Evolutionary conservation across 2,888 invertebrate species (phyloP).

Genomic region (Gandaritis pyraliata): DNA sequence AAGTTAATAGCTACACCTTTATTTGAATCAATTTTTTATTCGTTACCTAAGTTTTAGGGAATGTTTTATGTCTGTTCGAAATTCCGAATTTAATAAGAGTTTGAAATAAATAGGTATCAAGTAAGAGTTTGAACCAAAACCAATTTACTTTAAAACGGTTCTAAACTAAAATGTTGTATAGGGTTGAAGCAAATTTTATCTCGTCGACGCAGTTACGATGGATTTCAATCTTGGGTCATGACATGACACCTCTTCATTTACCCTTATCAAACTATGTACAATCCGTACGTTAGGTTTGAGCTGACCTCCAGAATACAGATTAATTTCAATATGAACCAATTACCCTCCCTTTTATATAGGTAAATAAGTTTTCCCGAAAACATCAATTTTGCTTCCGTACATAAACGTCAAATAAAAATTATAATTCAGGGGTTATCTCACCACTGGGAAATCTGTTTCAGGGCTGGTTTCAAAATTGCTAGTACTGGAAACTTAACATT

Average conservation of each 20-base stretch:
- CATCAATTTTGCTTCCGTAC: constrained; percentile 15
- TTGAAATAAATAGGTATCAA: too few species aligned
- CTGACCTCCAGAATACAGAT: constrained; percentile 11
- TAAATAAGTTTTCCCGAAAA: constrained; percentile 15
- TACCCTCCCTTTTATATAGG: constrained; percentile 3
- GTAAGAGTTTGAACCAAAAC: too few species aligned
- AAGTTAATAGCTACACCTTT: too few species aligned
- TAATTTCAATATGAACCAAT: constrained; percentile 9
- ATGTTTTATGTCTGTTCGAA: too few species aligned
- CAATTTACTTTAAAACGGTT: too few species aligned
- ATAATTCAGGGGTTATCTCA: constrained; percentile 25
- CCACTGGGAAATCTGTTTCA: constrained; percentile 30
- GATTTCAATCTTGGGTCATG: constrained; percentile 13
- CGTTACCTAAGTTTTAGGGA: too few species aligned
- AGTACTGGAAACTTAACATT: constrained; percentile 27
- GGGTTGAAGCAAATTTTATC: constrained; percentile 1
- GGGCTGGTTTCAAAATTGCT: constrained; percentile 20
- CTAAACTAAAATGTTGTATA: background rate
- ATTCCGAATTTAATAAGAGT: too few species aligned
- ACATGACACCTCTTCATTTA: constrained; percentile 17
- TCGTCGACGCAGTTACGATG: background rate
- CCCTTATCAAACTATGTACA: constrained; percentile 17
- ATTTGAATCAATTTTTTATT: too few species aligned
- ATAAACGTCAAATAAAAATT: constrained; percentile 26
- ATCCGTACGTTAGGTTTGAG: constrained; percentile 2